A percentile compares a stretch with the other conserved stretches of the same genome.
Conservation (phyloP, 2,113 vertebrate species). For the Boleophthalmus pectinirostris region DNA sequence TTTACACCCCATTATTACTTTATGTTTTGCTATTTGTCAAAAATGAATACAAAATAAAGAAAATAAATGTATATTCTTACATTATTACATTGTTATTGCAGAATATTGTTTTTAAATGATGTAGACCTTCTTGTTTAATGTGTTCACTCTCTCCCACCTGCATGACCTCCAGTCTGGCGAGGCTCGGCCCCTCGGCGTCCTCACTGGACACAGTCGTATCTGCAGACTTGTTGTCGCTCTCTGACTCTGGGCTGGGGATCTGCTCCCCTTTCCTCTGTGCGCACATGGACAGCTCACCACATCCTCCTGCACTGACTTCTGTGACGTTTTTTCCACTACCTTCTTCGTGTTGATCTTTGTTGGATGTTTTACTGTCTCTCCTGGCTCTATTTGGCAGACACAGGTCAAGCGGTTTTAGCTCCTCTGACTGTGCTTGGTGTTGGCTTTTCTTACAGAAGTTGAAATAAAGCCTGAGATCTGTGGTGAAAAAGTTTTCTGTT, state of each 20-base stretch:
- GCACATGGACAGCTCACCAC: neutral
- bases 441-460: constrained; percentile 41
- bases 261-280: neutral
- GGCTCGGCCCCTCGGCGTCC: constrained; percentile 46
- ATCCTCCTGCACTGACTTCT: neutral
- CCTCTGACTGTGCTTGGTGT: neutral
- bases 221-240: constrained; percentile 37
- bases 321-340: neutral
- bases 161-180: constrained; percentile 47
- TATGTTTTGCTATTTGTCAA: too few species aligned
- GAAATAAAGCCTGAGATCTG: constrained; percentile 51
- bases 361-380: neutral
- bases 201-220: constrained; percentile 60
- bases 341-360: neutral
- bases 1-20: too few species aligned
- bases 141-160: constrained; percentile 50
- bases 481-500: constrained; percentile 77
- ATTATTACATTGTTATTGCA: neutral
- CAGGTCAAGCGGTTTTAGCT: constrained; percentile 66
- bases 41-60: too few species aligned
- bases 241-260: neutral
- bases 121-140: neutral
- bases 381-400: constrained; percentile 66
- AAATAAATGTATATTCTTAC: neutral
- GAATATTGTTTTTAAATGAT: neutral